Conservation (phyloP, 2,113 vertebrate species). For the Tinamus guttatus region DNA sequence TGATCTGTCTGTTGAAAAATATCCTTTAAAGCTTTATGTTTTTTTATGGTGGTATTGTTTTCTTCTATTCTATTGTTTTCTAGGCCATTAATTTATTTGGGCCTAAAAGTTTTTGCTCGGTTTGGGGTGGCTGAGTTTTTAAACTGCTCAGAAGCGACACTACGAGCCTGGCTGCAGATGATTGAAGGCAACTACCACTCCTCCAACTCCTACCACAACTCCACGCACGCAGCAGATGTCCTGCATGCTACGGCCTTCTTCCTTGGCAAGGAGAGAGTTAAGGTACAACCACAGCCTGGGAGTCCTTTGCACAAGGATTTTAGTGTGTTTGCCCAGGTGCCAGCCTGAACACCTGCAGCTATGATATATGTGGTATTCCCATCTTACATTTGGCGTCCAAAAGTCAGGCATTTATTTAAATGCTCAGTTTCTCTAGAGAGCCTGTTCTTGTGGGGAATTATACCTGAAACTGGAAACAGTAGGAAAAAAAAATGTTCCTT, state of each 20-base stretch:
- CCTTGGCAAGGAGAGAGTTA: constrained; percentile 91
- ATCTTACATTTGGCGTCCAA: background rate
- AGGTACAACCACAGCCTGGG: constrained; percentile 78
- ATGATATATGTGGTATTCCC: background rate
- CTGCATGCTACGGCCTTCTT: constrained; percentile 95
- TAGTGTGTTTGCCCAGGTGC: background rate
- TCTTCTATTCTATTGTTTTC: background rate
- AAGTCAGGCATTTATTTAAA: background rate
- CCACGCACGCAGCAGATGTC: constrained; percentile 93
- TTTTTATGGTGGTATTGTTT: background rate
- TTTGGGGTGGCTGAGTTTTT: constrained; percentile 94
- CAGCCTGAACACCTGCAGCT: background rate
- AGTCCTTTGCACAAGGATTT: background rate
- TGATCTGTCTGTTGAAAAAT: background rate
- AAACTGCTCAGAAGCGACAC: constrained; percentile 87
- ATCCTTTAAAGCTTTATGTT: background rate
- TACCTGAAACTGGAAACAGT: background rate
- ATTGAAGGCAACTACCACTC: constrained; percentile 96
- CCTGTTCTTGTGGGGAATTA: background rate
- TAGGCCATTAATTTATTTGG: constrained; percentile 93
- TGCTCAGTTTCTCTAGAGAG: background rate
- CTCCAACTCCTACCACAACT: constrained; percentile 96
- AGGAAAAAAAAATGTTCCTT: background rate
- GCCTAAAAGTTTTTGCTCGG: constrained; percentile 90
- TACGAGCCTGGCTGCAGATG: constrained; percentile 93